Evolutionary conservation across 2,888 invertebrate genomes (phyloP).

Genomic region (Microchrysa polita): DNA sequence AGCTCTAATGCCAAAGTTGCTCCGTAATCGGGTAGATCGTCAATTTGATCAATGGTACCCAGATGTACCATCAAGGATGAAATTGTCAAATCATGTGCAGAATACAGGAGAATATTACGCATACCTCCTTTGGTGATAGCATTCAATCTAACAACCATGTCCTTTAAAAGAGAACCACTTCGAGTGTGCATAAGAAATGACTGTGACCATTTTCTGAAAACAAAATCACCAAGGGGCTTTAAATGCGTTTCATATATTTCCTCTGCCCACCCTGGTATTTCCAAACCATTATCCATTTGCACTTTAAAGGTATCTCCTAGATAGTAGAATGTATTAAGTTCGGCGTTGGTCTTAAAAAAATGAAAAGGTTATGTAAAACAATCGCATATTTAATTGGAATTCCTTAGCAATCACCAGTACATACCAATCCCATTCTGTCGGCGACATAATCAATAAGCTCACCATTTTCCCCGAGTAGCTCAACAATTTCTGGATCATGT

Average conservation of each 20-base stretch:
- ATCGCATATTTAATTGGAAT: too few species aligned
- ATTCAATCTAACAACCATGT: constrained; percentile 70
- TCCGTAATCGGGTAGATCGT: constrained; percentile 74
- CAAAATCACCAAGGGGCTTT: not conserved
- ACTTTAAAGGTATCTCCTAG: constrained; percentile 69
- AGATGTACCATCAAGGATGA: constrained; percentile 75
- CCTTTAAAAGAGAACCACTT: constrained; percentile 74
- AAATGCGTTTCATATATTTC: constrained; percentile 68
- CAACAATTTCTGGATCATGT: constrained; percentile 3
- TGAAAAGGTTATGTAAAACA: too few species aligned
- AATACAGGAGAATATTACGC: constrained; percentile 70
- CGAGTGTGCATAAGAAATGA: constrained; percentile 71
- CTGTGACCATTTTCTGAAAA: constrained; percentile 63
- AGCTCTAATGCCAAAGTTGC: constrained; percentile 75
- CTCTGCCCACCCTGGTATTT: constrained; percentile 75
- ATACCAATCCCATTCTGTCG: constrained; percentile 26
- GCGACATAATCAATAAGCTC: not conserved
- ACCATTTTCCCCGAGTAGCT: not conserved
- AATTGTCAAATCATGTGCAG: constrained; percentile 80
- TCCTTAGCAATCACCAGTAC: too few species aligned
- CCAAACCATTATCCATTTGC: constrained; percentile 70
- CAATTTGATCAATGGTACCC: constrained; percentile 67
- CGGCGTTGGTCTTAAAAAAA: not conserved
- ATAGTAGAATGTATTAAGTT: not conserved
- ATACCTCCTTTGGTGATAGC: constrained; percentile 65